Percentiles rank a stretch among this genome's conserved stretches.
Evolutionary conservation across 2,888 invertebrate species (phyloP).

Genomic region (Orthonychiurus folsomi): DNA sequence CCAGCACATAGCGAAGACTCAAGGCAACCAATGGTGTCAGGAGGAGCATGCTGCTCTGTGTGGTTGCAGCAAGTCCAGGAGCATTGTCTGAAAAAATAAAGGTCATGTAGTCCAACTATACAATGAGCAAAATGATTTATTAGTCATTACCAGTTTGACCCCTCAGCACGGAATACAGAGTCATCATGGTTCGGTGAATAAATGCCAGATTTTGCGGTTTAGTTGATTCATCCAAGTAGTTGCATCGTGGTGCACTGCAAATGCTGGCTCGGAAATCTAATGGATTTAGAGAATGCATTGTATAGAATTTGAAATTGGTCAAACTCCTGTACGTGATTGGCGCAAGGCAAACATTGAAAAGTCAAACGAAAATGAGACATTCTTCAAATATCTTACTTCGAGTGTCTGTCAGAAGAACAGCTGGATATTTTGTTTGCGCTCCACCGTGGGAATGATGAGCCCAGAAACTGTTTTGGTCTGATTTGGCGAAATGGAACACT

Average conservation of each 20-base stretch:
- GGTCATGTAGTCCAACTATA: background rate
- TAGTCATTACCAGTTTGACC: conserved; percentile 11
- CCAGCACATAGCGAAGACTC: background rate
- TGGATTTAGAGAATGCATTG: background rate
- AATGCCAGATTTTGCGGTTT: conserved; percentile 8
- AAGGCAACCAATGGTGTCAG: background rate
- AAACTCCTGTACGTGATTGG: background rate
- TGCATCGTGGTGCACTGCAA: background rate
- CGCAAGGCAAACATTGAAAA: background rate
- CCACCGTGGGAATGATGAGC: conserved; percentile 29
- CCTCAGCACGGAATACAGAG: conserved; percentile 1
- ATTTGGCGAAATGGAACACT: conserved; percentile 37
- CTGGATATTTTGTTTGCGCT: conserved; percentile 26
- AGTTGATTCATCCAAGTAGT: background rate
- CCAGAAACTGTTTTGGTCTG: conserved; percentile 42
- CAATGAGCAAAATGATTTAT: background rate
- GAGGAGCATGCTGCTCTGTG: background rate
- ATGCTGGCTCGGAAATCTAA: conserved; percentile 3
- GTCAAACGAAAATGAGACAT: too few species aligned
- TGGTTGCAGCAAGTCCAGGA: background rate
- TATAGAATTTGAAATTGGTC: background rate
- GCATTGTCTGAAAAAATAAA: background rate
- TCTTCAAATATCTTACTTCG: too few species aligned
- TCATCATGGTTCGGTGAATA: conserved; percentile 5
- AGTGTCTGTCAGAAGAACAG: conserved; percentile 41